phyloP scores from a whole-genome alignment of 2,797 vertebrate genomes.

The Amphiprion clarkii region DNA sequence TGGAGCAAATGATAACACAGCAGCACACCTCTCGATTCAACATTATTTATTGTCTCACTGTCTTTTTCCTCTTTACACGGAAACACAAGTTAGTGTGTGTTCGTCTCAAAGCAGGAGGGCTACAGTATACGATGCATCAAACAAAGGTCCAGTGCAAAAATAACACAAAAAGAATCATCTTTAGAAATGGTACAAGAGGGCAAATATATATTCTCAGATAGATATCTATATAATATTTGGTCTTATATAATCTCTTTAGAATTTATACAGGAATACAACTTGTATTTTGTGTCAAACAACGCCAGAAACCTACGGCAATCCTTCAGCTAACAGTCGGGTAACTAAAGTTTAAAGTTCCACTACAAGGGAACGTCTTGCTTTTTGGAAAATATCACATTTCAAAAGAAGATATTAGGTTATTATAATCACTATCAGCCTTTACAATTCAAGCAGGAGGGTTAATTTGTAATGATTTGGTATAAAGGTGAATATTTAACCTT shows the following conservation, averaged over 20 bases:
- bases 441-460: not conserved
- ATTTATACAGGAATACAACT: not conserved
- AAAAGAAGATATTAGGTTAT: too few species aligned
- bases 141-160: conserved; percentile 77
- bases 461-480: not conserved
- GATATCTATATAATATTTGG: conserved; percentile 43
- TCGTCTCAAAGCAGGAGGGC: conserved; percentile 48
- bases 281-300: conserved; percentile 2
- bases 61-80: conserved; percentile 57
- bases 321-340: too few species aligned
- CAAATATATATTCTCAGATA: conserved; percentile 39
- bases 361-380: too few species aligned
- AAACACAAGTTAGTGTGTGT: conserved; percentile 58
- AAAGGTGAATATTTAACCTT: not conserved
- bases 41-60: conserved; percentile 66
- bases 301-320: too few species aligned
- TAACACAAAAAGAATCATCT: conserved; percentile 28
- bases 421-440: too few species aligned
- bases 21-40: conserved; percentile 13
- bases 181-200: conserved; percentile 27
- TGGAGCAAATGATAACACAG: not conserved
- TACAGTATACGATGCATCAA: conserved; percentile 64
- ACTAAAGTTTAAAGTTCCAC: too few species aligned
- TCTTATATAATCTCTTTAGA: conserved; percentile 36
- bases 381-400: too few species aligned